Base-by-base conservation (phyloP, 2,888 invertebrate genomes). In the Heteromyza rotundicornis region DNA sequence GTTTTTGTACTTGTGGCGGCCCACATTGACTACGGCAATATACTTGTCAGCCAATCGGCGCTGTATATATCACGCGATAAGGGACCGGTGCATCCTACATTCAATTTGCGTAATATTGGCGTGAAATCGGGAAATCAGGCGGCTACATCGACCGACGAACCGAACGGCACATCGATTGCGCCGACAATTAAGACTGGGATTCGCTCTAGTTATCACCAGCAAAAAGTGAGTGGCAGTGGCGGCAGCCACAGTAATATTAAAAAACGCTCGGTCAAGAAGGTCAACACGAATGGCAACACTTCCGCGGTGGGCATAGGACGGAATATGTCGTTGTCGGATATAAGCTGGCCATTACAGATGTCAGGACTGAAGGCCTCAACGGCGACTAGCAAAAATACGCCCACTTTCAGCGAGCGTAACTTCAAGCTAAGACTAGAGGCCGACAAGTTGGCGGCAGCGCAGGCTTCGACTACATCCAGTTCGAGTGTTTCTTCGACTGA, bases 11-110 rank as follows among this genome's bases (percentile, higher is more conserved):
- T 90, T 62, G 86, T 89, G 32, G 87, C 89, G 35, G 89, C 91
- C 0, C 87, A 89, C 68, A 85, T 92, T 47, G 93, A 94, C 72
- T 89, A 91, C 0, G 89, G 91, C 70, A 86, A 89, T 52, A 88
- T 91, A 53, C 83, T 90, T 63, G 86, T 85, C 35, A 86, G 77
- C 16, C 83, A 84, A 59, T 68, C 73, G 1, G 73, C 74, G 2
- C 72, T 79, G 52, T 84, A 87, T 68, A 73, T 76, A 14, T 85
- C 87, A 0, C 84, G 85, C 35, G 86, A 85, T 51, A 84, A 81
- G 64, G 84, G 86, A 12, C 84, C 85, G 0, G 80, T 87, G 1
- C 87, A 88, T 71, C 86, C 88, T n/a, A 86, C 88, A 1, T 83
- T 88, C 60, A 89, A 89, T 80, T 84, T 90, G 60, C 84, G 89